Evolutionary conservation across 2,797 vertebrate genomes (phyloP).

Genomic region (Anguilla obscura): DNA sequence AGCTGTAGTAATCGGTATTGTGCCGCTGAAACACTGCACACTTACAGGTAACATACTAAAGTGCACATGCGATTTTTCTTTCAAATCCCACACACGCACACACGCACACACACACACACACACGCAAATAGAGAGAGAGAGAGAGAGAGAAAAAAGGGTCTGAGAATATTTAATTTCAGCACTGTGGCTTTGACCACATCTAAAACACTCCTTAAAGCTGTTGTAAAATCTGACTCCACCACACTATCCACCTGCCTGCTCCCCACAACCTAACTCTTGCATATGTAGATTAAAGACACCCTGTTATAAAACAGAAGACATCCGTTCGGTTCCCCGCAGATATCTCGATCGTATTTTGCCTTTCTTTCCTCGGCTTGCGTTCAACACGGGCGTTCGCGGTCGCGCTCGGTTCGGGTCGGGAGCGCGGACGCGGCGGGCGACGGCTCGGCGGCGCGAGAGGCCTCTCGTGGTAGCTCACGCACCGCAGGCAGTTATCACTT

Average conservation of each 20-base stretch:
- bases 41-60: conserved; percentile 38
- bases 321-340: neutral
- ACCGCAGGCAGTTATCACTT: neutral
- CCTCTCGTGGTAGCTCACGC: neutral
- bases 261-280: neutral
- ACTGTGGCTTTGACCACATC: neutral
- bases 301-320: neutral
- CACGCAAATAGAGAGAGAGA: neutral
- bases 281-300: neutral
- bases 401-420: neutral
- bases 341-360: neutral
- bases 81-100: neutral
- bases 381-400: neutral
- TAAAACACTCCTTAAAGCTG: neutral
- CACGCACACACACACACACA: neutral
- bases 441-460: neutral
- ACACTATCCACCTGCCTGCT: neutral
- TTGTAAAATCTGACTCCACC: neutral
- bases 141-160: neutral
- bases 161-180: neutral
- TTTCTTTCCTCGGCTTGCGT: neutral
- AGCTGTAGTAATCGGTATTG: neutral
- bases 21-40: conserved; percentile 36
- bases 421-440: neutral
- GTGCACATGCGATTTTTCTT: neutral